Evolutionary conservation across 2,113 vertebrate species (phyloP), one percentile per base, ranked within the genome.

Genomic region (Tachuris rubrigastra): DNA sequence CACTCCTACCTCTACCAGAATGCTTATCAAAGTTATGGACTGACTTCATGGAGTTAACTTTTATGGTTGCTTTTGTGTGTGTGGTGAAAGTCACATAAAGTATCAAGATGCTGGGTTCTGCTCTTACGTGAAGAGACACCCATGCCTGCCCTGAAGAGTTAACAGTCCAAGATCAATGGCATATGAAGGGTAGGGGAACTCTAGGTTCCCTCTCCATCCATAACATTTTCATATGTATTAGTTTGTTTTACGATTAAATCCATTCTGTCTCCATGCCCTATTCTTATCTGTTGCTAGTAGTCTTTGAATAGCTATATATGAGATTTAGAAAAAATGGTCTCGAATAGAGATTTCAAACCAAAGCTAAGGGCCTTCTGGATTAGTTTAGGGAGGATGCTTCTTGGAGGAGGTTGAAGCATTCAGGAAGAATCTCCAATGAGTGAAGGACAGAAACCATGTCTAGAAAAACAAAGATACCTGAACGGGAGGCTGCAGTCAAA

Each of bases 41-140:
- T 21, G 11, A 63, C 42, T 77, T 56, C 42, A 47, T 15, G 35
- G 33, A 85, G 33, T 52, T 78, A 49, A 68, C 30, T 72, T 83
- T 7, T 46, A 2, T 27, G 18, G 13, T 62, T 76, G n/a, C 25
- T 73, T 79, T 83, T 90, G 50, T 14, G 8, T 56, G 49, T 28
- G 63, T 65, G 21, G 7, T 75, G 66, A 9, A 60, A 37, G 35
- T 78, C 58, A 56, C 12, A 1, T 37, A 52, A 62, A 76, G 35
- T 24, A 22, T 27, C 59, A 69, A 84, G 42, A 16, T 52, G 19
- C 16, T 63, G 52, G 44, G 24, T 90, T 76, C 67, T 83, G 50
- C 44, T 85, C 0, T 0, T 35, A 3, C 3, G 1, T 8, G 23
- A 69, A 59, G 55, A 53, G 35, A 22, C 12, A 47, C 6, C 10